Base-by-base conservation (phyloP, 2,797 vertebrate genomes). In the Toxotes lorentzi region DNA sequence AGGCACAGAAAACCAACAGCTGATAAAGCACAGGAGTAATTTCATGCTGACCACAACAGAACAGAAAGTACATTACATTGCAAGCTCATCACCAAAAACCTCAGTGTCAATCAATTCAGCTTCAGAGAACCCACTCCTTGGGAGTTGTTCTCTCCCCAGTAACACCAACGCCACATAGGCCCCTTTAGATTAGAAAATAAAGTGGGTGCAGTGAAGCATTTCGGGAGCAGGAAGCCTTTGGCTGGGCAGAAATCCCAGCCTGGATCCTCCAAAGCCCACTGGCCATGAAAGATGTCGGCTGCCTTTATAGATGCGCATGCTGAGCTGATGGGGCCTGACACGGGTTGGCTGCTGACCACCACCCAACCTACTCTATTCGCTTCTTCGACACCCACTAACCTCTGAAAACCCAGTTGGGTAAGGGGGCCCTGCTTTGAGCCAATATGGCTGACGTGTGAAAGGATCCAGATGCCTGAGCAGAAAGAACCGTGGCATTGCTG, bases 391-490 rank as follows among this genome's bases (percentile, higher is more conserved):
- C 78, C 78, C 71, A 50, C 77, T 76, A 85, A 85, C 88, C 83
- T 85, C 81, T 17, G 62, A 86, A 79, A 89, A 77, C 57, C 81
- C 80, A 79, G 79, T 78, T 57, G 88, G 76, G 83, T 81, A 78
- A 70, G 81, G 88, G 83, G 84, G 64, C 71, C 77, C 63, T 4
- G 3, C 70, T 87, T 83, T 38, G 59, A 88, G 92, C 88, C 93
- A 93, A 89, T 47, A 89, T 84, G 88, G 90, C 88, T 92, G 92
- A 91, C 86, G 67, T 93, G 90, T 95, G 91, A 94, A 95, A 92
- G 81, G 76, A 80, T 78, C 86, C 92, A 93, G 92, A 93, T 91
- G 93, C 93, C 91, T 88, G 69, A 81, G 79, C 85, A 91, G 81
- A 92, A 88, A 90, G 78, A 70, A 86, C 78, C 81, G 72, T 91